A percentile compares a stretch with the other conserved stretches of the same genome.
Evolutionary conservation across 2,113 vertebrate species (phyloP).

Genomic region (Acrocephalus arundinaceus): DNA sequence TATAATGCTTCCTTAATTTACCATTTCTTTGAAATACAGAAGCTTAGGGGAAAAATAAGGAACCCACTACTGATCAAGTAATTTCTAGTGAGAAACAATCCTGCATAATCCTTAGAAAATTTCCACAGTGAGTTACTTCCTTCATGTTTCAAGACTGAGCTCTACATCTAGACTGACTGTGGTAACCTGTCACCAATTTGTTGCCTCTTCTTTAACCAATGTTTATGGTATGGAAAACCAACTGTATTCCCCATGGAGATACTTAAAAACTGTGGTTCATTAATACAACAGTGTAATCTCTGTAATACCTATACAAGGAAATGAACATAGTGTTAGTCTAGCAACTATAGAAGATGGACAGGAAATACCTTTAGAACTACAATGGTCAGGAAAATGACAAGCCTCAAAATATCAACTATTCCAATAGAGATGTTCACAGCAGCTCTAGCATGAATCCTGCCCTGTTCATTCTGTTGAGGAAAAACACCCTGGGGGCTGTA

Average conservation of each 20-base stretch:
- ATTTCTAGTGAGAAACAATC: background rate
- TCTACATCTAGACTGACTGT: background rate
- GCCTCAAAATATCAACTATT: background rate
- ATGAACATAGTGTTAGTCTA: background rate
- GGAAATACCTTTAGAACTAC: background rate
- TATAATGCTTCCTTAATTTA: background rate
- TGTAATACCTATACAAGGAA: background rate
- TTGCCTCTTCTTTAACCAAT: background rate
- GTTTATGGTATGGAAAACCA: background rate
- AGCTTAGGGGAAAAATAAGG: background rate
- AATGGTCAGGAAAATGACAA: background rate
- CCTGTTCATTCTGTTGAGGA: background rate
- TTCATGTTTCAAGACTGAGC: background rate
- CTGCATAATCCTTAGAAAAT: background rate
- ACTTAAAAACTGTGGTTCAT: background rate
- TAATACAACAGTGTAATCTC: background rate
- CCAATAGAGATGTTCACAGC: background rate
- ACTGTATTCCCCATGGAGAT: background rate
- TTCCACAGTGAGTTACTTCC: background rate
- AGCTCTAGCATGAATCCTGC: background rate
- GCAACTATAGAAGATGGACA: background rate
- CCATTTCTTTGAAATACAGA: background rate
- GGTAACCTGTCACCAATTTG: background rate
- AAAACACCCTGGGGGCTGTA: constrained; percentile 11
- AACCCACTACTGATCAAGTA: background rate